Evolutionary conservation across 2,888 invertebrate genomes (phyloP), one percentile per base, ranked within the genome.

Genomic region (Melinopterus prodromus): DNA sequence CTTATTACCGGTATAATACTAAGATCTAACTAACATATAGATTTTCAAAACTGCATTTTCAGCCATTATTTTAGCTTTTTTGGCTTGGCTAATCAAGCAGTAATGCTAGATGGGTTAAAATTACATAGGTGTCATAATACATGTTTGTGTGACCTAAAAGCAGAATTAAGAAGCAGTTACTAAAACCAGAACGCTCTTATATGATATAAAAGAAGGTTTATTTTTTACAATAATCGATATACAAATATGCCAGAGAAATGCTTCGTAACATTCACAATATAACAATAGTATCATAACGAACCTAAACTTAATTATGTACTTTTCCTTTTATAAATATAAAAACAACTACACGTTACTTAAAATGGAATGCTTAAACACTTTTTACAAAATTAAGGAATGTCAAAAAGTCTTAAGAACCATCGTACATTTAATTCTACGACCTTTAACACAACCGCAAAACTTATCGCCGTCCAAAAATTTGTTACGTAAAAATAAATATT

Each of bases 181-280:
- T 76, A 76, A 53, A 3, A 69, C 53, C 76, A 38, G 69, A 75
- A 14, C 6, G 14, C 37, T 75, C 37, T n/a, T n/a, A 75, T 37
- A 69, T 37, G 53, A 36, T 74, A 74, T 74, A 74, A 79, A 75
- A 79, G 77, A 79, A 75, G 15, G 69, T 77, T 77, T 16, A 70
- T 76, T 69, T 77, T 77, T 77, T 77, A 77, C 77, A 77, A 69
- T 77, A 77, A 77, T 74, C 74, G 74, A 74, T 69, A 77, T 77
- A 77, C 77, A 70, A 38, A 77, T 69, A 16, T 77, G 70, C 26
- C 69, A 37, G 76, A 76, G 76, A 76, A 53, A 26, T 77, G 53
- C 69, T 70, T 70, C 9, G 69, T 70, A 77, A 77, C 70, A 69
- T 77, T 69, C 16, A 70, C 26, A 35, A 74, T 16, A 74, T 74